phyloP scores from a whole-genome alignment of 1,140 invertebrate genomes.

The Cotesia glomerata region DNA sequence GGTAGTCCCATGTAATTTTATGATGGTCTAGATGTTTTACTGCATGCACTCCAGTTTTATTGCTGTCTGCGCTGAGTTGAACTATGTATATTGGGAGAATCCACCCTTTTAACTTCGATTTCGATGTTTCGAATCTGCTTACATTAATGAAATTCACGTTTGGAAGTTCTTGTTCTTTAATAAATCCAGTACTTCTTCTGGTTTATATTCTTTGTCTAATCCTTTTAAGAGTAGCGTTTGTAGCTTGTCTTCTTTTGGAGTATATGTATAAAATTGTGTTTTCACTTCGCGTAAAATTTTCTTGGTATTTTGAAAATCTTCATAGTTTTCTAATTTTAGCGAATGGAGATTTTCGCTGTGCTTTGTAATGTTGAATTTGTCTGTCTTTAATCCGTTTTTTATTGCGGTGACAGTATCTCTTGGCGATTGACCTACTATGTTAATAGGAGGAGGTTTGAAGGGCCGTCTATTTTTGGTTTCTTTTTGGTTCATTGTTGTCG shows the following conservation, averaged over 20 bases:
- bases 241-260: constrained; percentile 9
- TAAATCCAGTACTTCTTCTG: constrained; percentile 13
- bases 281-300: background rate
- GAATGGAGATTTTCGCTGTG: background rate
- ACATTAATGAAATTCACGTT: constrained; percentile 17
- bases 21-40: constrained; percentile 27
- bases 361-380: background rate
- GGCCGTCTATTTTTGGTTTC: background rate
- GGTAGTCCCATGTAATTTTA: constrained; percentile 19
- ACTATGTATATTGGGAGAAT: constrained; percentile 25
- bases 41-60: background rate
- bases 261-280: background rate
- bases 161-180: background rate
- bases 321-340: background rate
- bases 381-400: background rate
- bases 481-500: no score
- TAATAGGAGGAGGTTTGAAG: background rate
- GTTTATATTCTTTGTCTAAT: constrained; percentile 12
- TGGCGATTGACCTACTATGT: background rate
- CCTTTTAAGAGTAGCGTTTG: constrained; percentile 32
- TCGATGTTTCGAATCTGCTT: background rate
- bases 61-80: constrained; percentile 23
- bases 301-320: background rate
- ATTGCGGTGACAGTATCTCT: background rate
- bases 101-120: constrained; percentile 17